Base-by-base conservation (phyloP, 2,113 vertebrate genomes). In the Hystrix brachyura region DNA sequence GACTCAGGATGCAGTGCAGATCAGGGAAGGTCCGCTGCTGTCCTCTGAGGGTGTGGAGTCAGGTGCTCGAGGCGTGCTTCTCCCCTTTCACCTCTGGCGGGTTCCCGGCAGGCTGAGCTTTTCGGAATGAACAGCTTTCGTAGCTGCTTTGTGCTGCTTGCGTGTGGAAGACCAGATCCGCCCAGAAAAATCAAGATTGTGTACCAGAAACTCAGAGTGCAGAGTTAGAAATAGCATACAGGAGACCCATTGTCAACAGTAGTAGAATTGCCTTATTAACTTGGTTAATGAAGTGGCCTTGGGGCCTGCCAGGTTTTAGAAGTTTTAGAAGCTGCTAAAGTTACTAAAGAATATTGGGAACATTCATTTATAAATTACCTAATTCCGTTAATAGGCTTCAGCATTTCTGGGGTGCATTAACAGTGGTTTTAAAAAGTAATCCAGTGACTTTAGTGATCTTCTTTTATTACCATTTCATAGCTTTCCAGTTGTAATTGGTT, bases 261-360 rank as follows among this genome's bases (percentile, higher is more conserved):
- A 29, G 10, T 60, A 17, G 55, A 93, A 53, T 14, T 48, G 74
- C 89, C 79, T 82, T 80, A 9, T 79, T 93, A 69, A 55, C n/a
- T 71, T 82, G 84, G 78, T 65, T 76, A 62, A 38, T 90, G 78
- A 57, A 34, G 59, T 71, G 38, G 25, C 92, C 57, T 48, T 82
- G 74, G 88, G 46, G 25, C 48, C 34, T 87, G 0, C 7, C 21
- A 12, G 48, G 74, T 18, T 91, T 72, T 80, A 79, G 71, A 91
- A 87, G 69, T 84, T 92, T 94, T 79, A 76, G 89, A 95, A 87
- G 65, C 79, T 96, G 76, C 62, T 95, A 51, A 88, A 95, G 18
- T 92, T 69, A 43, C 1, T 83, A 53, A 83, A 90, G 57, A 82
- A 69, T 65, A 64, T 90, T 55, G 64, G 57, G 48, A n/a, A 88